A percentile compares a stretch with the other conserved stretches of the same genome.
Conservation (phyloP, 2,113 vertebrate genomes). For the Vulpes lagopus region DNA sequence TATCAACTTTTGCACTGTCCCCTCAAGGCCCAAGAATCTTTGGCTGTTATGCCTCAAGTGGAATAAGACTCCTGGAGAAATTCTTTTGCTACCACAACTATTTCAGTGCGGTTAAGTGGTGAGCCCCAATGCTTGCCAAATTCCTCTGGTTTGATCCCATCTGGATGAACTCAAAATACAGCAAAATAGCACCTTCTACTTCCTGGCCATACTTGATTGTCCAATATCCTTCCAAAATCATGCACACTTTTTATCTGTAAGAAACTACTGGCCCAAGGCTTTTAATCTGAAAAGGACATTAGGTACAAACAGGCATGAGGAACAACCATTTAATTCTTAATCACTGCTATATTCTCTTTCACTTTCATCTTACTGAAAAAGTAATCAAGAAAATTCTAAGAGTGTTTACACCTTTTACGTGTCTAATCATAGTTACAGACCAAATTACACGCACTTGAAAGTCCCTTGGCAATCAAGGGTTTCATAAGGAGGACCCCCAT, state of each 20-base stretch:
- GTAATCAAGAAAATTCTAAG: not conserved
- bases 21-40: constrained; percentile 56
- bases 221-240: constrained; percentile 57
- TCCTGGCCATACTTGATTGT: constrained; percentile 54
- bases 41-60: constrained; percentile 65
- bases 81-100: constrained; percentile 75
- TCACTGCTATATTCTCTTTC: not conserved
- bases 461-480: not conserved
- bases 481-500: not conserved
- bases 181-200: constrained; percentile 63
- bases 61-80: constrained; percentile 75
- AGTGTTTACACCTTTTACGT: not conserved
- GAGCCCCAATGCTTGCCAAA: constrained; percentile 63
- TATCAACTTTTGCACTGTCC: constrained; percentile 55
- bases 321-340: not conserved
- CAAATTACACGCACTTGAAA: constrained; percentile 27
- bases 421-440: not conserved
- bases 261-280: not conserved
- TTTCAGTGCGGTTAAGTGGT: constrained; percentile 65
- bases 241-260: constrained; percentile 43
- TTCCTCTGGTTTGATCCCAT: constrained; percentile 73
- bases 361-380: constrained; percentile 43
- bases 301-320: not conserved
- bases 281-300: not conserved
- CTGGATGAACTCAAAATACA: constrained; percentile 58